Conservation (phyloP, 2,113 vertebrate genomes). For the Eptesicus fuscus region DNA sequence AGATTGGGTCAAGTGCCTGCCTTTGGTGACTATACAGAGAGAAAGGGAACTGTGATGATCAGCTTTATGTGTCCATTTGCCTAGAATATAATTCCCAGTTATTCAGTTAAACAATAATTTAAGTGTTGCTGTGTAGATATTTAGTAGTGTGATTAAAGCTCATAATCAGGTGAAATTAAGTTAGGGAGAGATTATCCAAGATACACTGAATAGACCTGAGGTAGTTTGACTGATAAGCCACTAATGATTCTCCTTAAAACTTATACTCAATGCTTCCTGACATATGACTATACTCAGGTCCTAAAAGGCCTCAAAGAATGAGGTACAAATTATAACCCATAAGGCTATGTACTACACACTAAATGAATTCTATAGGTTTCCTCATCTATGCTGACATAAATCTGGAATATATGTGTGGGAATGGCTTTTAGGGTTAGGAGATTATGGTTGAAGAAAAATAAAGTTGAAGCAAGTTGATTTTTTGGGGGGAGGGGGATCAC, state of each 20-base stretch:
- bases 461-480: background rate
- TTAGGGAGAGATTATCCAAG: background rate
- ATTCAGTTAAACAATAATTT: background rate
- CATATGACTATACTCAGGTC: background rate
- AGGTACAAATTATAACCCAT: background rate
- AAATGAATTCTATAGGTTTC: background rate
- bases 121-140: background rate
- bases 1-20: background rate
- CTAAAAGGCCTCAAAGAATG: background rate
- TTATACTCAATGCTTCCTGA: background rate
- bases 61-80: background rate
- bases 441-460: background rate
- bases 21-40: background rate
- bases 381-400: background rate
- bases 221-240: background rate
- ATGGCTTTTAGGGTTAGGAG: background rate
- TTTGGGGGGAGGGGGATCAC: background rate
- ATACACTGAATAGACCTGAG: fast-evolving
- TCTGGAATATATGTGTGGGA: background rate
- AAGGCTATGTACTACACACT: fast-evolving
- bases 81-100: background rate
- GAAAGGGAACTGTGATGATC: background rate
- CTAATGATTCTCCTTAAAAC: background rate
- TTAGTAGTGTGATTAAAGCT: background rate
- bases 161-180: background rate